Evolutionary conservation across 2,888 invertebrate genomes (phyloP).

Genomic region (Strigamia transsilvanica): DNA sequence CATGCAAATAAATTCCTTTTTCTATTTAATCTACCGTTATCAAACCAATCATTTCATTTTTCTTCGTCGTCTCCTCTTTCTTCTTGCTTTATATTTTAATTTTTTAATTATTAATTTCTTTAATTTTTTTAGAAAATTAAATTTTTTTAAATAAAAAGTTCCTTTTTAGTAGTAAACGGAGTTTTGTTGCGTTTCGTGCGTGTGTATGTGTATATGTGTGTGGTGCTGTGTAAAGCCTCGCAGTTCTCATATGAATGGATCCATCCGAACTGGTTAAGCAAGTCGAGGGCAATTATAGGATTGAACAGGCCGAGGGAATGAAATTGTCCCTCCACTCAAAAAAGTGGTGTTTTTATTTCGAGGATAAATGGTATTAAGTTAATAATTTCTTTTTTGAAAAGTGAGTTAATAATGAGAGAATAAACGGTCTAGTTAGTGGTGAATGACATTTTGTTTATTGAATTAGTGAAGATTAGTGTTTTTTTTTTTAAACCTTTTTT

Average conservation of each 20-base stretch:
- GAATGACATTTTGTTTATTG: not conserved
- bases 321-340: not conserved
- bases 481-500: no score
- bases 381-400: not conserved
- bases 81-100: no score
- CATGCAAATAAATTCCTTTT: not conserved
- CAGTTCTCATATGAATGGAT: constrained; percentile 5
- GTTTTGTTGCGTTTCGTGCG: no score
- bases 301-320: not conserved
- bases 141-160: not conserved
- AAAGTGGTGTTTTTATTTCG: not conserved
- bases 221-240: not conserved
- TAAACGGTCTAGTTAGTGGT: not conserved
- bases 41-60: not conserved
- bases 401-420: not conserved
- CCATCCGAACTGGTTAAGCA: constrained; percentile 44
- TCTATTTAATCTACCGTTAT: not conserved
- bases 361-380: no score
- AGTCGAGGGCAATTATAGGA: constrained; percentile 9
- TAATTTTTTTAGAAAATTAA: not conserved
- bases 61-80: not conserved
- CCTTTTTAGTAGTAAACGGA: no score
- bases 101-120: not conserved
- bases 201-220: not conserved
- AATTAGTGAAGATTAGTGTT: not conserved